Percentiles rank a stretch among this genome's conserved stretches.
Conservation (phyloP, 2,888 invertebrate species). For the Bombyx huttoni region DNA sequence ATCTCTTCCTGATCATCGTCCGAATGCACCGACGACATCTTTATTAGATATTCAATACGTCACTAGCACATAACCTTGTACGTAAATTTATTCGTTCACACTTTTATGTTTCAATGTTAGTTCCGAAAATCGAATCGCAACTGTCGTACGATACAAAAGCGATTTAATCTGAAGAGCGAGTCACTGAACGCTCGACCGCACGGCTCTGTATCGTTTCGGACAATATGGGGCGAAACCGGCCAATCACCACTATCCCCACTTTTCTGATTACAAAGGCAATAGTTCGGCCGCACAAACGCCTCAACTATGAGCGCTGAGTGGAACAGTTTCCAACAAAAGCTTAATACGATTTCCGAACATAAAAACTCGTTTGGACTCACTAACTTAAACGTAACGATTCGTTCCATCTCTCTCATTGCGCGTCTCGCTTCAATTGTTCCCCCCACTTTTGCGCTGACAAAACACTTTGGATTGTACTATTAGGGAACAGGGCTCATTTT, state of each 20-base stretch:
- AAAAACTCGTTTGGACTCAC: slow-evolving; percentile 71
- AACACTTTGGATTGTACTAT: slow-evolving; percentile 11
- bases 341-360: slow-evolving; percentile 73
- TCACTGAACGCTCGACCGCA: slow-evolving; percentile 47
- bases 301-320: slow-evolving; percentile 70
- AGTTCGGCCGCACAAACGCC: slow-evolving; percentile 68
- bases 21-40: slow-evolving; percentile 68
- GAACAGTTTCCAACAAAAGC: slow-evolving; percentile 72
- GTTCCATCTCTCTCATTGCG: slow-evolving; percentile 48
- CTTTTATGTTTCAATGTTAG: slow-evolving; percentile 11
- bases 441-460: slow-evolving; percentile 23
- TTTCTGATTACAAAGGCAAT: slow-evolving; percentile 51
- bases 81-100: not conserved
- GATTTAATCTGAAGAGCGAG: slow-evolving; percentile 30
- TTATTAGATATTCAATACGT: slow-evolving; percentile 15
- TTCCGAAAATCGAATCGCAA: slow-evolving; percentile 13
- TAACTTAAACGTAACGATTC: slow-evolving; percentile 64
- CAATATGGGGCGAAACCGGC: slow-evolving; percentile 52
- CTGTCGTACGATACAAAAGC: slow-evolving; percentile 10
- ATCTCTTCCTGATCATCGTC: slow-evolving; percentile 79
- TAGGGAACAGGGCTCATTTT: slow-evolving; percentile 13
- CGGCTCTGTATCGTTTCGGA: slow-evolving; percentile 51
- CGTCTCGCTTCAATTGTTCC: slow-evolving; percentile 59
- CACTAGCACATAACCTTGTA: slow-evolving; percentile 34
- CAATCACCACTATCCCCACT: slow-evolving; percentile 62